Evolutionary conservation across 2,888 invertebrate genomes (phyloP).

Genomic region (Eilema griseolum): DNA sequence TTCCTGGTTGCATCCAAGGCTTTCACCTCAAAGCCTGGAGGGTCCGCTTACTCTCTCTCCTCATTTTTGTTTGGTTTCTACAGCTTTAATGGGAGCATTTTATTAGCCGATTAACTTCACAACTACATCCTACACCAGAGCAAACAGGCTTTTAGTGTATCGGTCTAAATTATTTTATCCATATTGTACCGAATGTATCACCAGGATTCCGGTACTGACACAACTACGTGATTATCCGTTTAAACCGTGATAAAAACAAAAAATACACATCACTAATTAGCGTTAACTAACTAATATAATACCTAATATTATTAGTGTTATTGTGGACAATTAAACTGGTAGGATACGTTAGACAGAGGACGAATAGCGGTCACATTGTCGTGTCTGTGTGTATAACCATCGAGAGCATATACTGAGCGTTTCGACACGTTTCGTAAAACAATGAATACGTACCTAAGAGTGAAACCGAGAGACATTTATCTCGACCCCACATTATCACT

Average conservation of each 20-base stretch:
- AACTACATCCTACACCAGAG: background rate
- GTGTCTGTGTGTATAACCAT: conserved; percentile 29
- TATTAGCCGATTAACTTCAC: background rate
- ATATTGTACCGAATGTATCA: background rate
- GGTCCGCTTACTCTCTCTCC: background rate
- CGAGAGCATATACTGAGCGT: conserved; percentile 21
- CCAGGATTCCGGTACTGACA: background rate
- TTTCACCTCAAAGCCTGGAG: background rate
- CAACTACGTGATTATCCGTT: background rate
- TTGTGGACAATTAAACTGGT: conserved; percentile 48
- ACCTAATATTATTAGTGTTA: conserved; percentile 24
- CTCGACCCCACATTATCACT: conserved; percentile 39
- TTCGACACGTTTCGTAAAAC: conserved; percentile 36
- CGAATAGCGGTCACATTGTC: conserved; percentile 57
- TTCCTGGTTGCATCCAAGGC: background rate
- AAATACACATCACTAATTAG: conserved; percentile 13
- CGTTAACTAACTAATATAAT: background rate
- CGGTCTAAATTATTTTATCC: background rate
- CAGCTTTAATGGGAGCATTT: background rate
- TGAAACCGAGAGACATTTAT: conserved; percentile 32
- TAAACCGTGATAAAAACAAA: background rate
- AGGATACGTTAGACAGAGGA: conserved; percentile 53
- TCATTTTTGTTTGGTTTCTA: background rate
- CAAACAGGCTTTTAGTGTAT: background rate
- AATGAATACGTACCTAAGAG: conserved; percentile 29